Evolutionary conservation across 2,888 invertebrate genomes (phyloP), one percentile per base, ranked within the genome.

Genomic region (Xylophagus ater): DNA sequence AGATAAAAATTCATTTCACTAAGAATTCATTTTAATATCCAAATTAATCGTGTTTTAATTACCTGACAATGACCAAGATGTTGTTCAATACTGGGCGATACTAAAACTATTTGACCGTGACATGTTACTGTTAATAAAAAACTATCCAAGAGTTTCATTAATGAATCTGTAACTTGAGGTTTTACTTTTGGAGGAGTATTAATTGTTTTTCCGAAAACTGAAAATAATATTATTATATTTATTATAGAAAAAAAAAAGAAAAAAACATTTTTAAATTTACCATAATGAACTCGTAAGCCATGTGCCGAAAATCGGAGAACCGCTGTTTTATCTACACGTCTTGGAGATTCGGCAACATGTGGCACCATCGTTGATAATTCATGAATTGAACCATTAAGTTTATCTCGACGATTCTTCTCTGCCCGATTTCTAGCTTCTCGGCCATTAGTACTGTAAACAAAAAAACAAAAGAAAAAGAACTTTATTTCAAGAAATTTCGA

Each of bases 321-420:
- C 49, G 87, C 86, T 17, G 90, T 90, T 67, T 93, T 93, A 66
- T 93, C 92, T 56, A 90, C 76, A 55, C 84, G 78, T 49, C 87
- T 79, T 34, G 83, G 77, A 46, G 87, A 83, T 56, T 77, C 77
- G 30, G 83, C 76, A 40, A 89, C 81, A 62, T 84, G 77, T n/a
- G 89, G 85, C 48, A 92, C 78, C 54, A 89, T 72, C 31, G 76
- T 71, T 47, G 85, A 83, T 60, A 93, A 73, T 59, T 85, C 81
- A 42, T 76, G 74, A 53, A 94, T 88, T 59, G 81, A 82, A 20
- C 77, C 74, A 67, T 92, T 93, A 51, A 92, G 74, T 60, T 85
- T 85, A 62, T 90, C 89, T 41, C 93, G 73, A 23, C 93, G 76
- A 62, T 84, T 80, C 65, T 93, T 93, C 62, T 94, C 93, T 8